Evolutionary conservation across 2,888 invertebrate species (phyloP).

Genomic region (Thecophora atra): DNA sequence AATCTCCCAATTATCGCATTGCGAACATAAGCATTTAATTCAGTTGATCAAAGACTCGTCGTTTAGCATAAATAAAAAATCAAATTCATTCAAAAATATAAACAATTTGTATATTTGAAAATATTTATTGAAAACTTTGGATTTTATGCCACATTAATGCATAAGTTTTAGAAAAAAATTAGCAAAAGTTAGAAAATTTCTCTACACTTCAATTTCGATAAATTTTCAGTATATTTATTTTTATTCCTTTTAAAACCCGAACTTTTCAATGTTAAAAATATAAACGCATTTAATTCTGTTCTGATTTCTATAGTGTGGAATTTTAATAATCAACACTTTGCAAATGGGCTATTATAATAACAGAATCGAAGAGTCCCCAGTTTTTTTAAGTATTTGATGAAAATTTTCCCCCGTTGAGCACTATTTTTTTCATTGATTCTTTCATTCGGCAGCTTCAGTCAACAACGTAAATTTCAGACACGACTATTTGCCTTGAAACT

Average conservation of each 20-base stretch:
- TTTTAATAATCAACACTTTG: slow-evolving; percentile 14
- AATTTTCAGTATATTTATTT: slow-evolving; percentile 26
- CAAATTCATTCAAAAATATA: slow-evolving; percentile 30
- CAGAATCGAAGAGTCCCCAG: neutral
- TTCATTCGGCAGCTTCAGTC: slow-evolving; percentile 14
- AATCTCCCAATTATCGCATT: neutral
- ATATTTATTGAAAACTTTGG: slow-evolving; percentile 30
- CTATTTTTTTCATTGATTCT: slow-evolving; percentile 23
- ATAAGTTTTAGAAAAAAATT: slow-evolving; percentile 20
- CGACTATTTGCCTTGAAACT: slow-evolving; percentile 44
- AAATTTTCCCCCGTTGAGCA: slow-evolving; percentile 24
- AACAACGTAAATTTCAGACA: slow-evolving; percentile 28
- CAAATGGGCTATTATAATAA: neutral
- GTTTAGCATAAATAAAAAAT: slow-evolving; percentile 31
- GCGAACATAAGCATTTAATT: neutral
- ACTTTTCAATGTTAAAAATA: slow-evolving; percentile 1
- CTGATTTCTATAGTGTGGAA: neutral
- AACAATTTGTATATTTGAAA: slow-evolving; percentile 11
- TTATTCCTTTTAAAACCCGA: neutral
- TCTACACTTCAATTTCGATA: slow-evolving; percentile 61
- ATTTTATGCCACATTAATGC: neutral
- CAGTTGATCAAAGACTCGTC: neutral
- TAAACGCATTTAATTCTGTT: slow-evolving; percentile 12
- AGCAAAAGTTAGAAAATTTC: slow-evolving; percentile 54
- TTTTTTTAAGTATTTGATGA: slow-evolving; percentile 29